Base-by-base conservation (phyloP, 2,113 vertebrate genomes). In the Lota lota region DNA sequence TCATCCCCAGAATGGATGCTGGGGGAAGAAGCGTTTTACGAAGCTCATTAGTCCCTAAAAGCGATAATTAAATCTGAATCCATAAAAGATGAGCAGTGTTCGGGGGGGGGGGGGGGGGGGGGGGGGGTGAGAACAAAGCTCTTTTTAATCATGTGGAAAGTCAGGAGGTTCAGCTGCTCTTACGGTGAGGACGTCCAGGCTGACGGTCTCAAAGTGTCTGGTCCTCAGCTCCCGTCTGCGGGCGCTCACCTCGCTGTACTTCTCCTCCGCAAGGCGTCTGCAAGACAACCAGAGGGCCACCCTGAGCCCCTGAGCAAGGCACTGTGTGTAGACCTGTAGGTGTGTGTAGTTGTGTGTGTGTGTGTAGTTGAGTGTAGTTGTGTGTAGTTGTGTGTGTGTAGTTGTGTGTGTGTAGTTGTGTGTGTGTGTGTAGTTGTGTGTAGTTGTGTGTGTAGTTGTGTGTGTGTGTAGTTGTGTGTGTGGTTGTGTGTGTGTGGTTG, bases 211-310 rank as follows among this genome's bases (percentile, higher is more conserved):
- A 59, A 91, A 91, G 67, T 91, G 85, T 51, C 12, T 85, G 28
- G 80, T 90, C 67, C 93, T 88, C 70, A 90, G 76, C 54, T 93
- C 91, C 65, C 88, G 86, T 90, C 93, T 89, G 70, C 82, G 80
- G 66, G 68, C 88, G 28, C 84, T 78, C 76, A 93, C 93, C 86
- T 95, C 94, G 82, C 92, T 77, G 21, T 93, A 93, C 79, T 93
- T 96, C 86, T 93, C 90, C 85, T 94, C 92, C 21, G 87, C 93
- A 51, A 94, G 80, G 18, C 91, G 88, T 74, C 95, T 96, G 86
- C 36, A 71, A 5, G 51, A 51, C 36, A 40, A 10, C 3, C 36
- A 40, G 6, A 33, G 28, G 28, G 7, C 51, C 5, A 54, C 51
- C 12, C 14, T 18, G 51, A 54, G 51, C 51, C 53, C n/a, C n/a